These are phyloP conservation scores for Hylomyscus alleni DNA, from an alignment of 2,797 vertebrate genomes.

Conservation along the genomic window DNA sequence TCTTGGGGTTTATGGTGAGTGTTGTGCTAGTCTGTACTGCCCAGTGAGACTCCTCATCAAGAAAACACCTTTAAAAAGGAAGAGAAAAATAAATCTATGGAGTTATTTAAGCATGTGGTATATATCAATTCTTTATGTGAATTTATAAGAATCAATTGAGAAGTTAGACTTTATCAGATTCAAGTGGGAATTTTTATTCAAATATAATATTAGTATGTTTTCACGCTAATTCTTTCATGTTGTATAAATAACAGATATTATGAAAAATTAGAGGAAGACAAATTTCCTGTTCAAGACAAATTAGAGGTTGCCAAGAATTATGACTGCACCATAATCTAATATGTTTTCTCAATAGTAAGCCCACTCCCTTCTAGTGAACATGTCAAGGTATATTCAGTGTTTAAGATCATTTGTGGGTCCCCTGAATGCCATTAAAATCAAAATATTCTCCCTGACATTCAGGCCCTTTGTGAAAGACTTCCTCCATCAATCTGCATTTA, in stretches of 20 bases:
- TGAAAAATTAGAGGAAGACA: slow-evolving; percentile 68
- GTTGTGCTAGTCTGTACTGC: no score
- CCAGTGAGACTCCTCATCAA: background rate
- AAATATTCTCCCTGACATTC: slow-evolving; percentile 64
- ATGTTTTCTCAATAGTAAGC: slow-evolving; percentile 45
- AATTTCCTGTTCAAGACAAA: slow-evolving; percentile 63
- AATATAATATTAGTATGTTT: background rate
- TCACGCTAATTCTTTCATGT: slow-evolving; percentile 38
- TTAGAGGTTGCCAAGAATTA: slow-evolving; percentile 71
- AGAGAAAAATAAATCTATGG: background rate
- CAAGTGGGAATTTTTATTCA: background rate
- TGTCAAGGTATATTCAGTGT: slow-evolving; percentile 71
- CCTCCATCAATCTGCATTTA: slow-evolving; percentile 69
- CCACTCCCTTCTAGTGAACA: slow-evolving; percentile 60
- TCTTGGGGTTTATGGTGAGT: background rate
- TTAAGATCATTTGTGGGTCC: slow-evolving; percentile 75
- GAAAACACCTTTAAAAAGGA: background rate
- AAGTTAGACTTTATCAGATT: slow-evolving; percentile 17
- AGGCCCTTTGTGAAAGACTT: slow-evolving; percentile 27
- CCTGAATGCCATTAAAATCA: slow-evolving; percentile 73
- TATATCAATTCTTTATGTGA: background rate
- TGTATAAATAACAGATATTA: slow-evolving; percentile 15
- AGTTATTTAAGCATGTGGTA: background rate
- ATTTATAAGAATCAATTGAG: slow-evolving; percentile 4
- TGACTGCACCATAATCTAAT: slow-evolving; percentile 24